These are phyloP conservation scores for Bembecia ichneumoniformis DNA, from an alignment of 2,888 invertebrate genomes.

Conservation along the genomic window DNA sequence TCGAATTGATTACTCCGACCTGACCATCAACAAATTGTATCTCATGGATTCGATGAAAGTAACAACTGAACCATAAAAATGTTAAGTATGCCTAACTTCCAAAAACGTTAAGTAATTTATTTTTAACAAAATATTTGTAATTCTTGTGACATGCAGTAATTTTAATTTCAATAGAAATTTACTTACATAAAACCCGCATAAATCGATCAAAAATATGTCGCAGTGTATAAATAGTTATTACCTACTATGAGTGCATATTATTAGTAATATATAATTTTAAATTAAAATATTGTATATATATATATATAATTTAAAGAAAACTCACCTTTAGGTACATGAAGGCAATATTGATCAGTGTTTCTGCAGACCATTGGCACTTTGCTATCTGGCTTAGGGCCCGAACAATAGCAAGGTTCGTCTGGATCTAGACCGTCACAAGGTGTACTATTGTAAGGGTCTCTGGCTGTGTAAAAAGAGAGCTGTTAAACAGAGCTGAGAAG, in stretches of 20 bases:
- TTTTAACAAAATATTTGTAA: not conserved
- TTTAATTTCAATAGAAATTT: not conserved
- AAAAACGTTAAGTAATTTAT: not conserved
- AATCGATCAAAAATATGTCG: not conserved
- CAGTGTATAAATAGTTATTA: not conserved
- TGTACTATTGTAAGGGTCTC: slow-evolving; percentile 44
- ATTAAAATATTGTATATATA: too few species aligned
- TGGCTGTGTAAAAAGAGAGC: slow-evolving; percentile 19
- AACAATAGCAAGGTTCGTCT: slow-evolving; percentile 55
- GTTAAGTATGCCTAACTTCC: not conserved
- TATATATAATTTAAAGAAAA: too few species aligned
- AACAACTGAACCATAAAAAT: not conserved
- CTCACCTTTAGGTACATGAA: slow-evolving; percentile 63
- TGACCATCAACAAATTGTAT: slow-evolving; percentile 57
- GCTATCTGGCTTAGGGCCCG: slow-evolving; percentile 37
- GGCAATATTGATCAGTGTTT: slow-evolving; percentile 57
- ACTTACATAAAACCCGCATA: too few species aligned
- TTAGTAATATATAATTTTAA: too few species aligned
- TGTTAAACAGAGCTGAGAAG: too few species aligned
- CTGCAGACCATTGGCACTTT: slow-evolving; percentile 46
- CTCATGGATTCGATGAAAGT: slow-evolving; percentile 18
- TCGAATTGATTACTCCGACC: slow-evolving; percentile 61
- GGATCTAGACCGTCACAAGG: slow-evolving; percentile 51
- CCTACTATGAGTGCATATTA: too few species aligned
- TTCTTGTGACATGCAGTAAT: not conserved